Evolutionary conservation across 2,113 vertebrate species (phyloP), one percentile per base, ranked within the genome.

Genomic region (Cisticola juncidis): DNA sequence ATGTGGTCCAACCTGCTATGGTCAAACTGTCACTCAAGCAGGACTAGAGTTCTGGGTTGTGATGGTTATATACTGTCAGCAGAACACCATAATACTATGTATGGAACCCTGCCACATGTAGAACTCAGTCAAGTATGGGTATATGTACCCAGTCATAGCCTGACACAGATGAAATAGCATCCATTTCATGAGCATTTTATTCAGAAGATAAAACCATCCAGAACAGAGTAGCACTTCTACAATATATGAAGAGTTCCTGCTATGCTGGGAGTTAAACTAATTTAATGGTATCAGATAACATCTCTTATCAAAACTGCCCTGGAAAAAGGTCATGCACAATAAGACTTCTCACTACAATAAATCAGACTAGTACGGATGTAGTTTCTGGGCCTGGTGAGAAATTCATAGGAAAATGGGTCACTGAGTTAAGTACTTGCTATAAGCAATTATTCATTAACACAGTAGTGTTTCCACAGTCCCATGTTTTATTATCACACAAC

Each of bases 351-450:
- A 73, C 38, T 72, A 31, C 42, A 77, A 65, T 90, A 77, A 85
- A 76, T 84, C 24, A 71, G 19, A 8, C 21, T 51, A 35, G 29
- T 50, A 92, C 38, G 38, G 57, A 47, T 14, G 9, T 47, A 66
- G 60, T 24, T 85, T 57, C 81, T 87, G 24, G 31, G 28, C 35
- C 70, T 86, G 20, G 54, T 72, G 73, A 86, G 81, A 90, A 94
- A 91, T 87, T 85, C 92, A 69, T 65, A 50, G 78, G 70, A 82
- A 92, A 96, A 80, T 58, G 54, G 84, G 58, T 92, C 78, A 91
- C 81, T 68, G 72, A 92, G 23, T 79, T 80, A 88, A 92, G 56
- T 65, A 80, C 62, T 80, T 66, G 16, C 31, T 90, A 16, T 80
- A 85, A 85, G 81, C 44, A 94, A 54, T 54, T 44, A 62, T 31